Evolutionary conservation across 2,797 vertebrate genomes (phyloP).

Genomic region (Diplodus puntazzo): DNA sequence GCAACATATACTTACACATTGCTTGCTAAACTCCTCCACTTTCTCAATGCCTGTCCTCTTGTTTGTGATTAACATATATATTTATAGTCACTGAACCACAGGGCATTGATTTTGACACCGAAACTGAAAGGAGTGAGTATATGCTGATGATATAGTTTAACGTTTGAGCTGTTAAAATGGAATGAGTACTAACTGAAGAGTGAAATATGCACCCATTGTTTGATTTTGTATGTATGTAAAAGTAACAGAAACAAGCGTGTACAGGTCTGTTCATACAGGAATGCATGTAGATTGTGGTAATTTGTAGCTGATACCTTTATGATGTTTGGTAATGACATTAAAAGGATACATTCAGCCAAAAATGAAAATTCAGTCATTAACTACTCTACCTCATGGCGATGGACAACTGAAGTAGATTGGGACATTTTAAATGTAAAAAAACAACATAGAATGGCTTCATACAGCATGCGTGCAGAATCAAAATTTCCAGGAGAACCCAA

Average conservation of each 20-base stretch:
- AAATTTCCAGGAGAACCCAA: no score
- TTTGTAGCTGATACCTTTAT: not conserved
- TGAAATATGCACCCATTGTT: constrained; percentile 29
- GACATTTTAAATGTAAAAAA: no score
- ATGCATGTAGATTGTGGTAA: constrained; percentile 2
- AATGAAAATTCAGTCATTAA: no score
- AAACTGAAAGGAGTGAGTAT: constrained; percentile 5
- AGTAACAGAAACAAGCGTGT: constrained; percentile 18
- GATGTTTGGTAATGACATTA: constrained; percentile 14
- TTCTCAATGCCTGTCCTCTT: constrained; percentile 23
- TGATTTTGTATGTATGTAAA: constrained; percentile 11
- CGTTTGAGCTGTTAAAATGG: constrained; percentile 17
- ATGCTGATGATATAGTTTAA: constrained; percentile 17
- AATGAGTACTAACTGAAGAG: constrained; percentile 12
- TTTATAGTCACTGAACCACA: constrained; percentile 19
- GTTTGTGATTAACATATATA: constrained; percentile 38
- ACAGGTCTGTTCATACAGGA: constrained; percentile 11
- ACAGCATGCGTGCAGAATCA: no score
- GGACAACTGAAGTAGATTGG: no score
- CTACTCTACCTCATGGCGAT: no score
- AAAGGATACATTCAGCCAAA: not conserved
- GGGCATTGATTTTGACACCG: constrained; percentile 9
- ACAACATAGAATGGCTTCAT: no score
- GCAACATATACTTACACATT: constrained; percentile 10
- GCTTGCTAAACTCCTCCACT: constrained; percentile 33